phyloP scores from a whole-genome alignment of 2,113 vertebrate species.

The Paraplagusia blochii region DNA sequence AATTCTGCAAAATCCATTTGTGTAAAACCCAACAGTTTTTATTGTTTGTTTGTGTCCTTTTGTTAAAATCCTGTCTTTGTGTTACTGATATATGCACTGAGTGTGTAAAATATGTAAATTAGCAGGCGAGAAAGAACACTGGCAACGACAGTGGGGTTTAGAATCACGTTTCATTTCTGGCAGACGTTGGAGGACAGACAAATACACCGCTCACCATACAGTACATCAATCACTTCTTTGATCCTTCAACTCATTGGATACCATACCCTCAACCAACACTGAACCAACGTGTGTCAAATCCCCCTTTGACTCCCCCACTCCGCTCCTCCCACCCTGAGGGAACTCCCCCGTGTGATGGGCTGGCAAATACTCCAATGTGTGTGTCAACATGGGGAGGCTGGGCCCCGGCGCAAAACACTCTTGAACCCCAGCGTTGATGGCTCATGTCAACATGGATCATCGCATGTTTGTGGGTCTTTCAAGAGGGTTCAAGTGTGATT shows the following conservation, averaged over 20 bases:
- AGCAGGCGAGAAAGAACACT: slow-evolving; percentile 22
- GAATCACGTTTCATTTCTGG: slow-evolving; percentile 34
- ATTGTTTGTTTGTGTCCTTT: background rate
- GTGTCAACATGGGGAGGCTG: slow-evolving; percentile 69
- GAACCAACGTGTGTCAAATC: slow-evolving; percentile 69
- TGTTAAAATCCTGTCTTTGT: slow-evolving; percentile 15
- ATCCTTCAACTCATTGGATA: slow-evolving; percentile 64
- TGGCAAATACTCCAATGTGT: slow-evolving; percentile 67
- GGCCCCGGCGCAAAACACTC: slow-evolving; percentile 65
- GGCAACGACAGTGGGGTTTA: slow-evolving; percentile 35
- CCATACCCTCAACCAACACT: slow-evolving; percentile 52
- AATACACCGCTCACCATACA: slow-evolving; percentile 30
- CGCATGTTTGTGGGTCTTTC: slow-evolving; percentile 59
- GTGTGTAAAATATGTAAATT: slow-evolving; percentile 36
- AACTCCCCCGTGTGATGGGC: slow-evolving; percentile 64
- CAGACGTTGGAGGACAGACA: slow-evolving; percentile 26
- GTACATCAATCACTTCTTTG: slow-evolving; percentile 63
- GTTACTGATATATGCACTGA: slow-evolving; percentile 11
- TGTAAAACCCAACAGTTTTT: no score
- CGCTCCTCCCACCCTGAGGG: slow-evolving; percentile 55
- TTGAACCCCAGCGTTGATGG: slow-evolving; percentile 68
- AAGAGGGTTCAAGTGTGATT: slow-evolving; percentile 68
- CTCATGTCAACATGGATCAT: slow-evolving; percentile 74
- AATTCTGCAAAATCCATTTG: no score
- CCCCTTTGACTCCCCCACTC: slow-evolving; percentile 2